A percentile compares a stretch with the other conserved stretches of the same genome.
phyloP scores from a whole-genome alignment of 1,140 invertebrate genomes.

The Drosophila aff. region DNA sequence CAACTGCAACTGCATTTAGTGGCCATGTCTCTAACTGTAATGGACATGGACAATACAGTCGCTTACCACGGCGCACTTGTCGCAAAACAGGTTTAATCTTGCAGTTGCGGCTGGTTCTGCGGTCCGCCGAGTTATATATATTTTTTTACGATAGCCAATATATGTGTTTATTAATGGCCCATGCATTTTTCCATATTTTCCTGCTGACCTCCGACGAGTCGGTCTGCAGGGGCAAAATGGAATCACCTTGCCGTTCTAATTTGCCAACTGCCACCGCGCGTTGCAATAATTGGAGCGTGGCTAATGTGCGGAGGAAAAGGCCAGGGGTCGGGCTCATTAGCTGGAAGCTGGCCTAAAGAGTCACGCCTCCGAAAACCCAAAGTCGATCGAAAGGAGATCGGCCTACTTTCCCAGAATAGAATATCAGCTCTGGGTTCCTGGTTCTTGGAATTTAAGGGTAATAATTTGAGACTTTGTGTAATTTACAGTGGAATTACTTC shows the following conservation, averaged over 20 bases:
- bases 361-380: constrained; percentile 26
- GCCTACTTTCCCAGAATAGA: neutral
- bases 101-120: constrained; percentile 37
- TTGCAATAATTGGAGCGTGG: constrained; percentile 68
- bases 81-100: constrained; percentile 68
- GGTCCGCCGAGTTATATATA: constrained; percentile 22
- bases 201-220: constrained; percentile 69
- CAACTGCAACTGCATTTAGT: constrained; percentile 51
- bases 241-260: constrained; percentile 78
- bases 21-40: constrained; percentile 76
- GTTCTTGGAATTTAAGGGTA: neutral
- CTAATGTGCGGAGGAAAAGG: constrained; percentile 63
- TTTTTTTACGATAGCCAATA: constrained; percentile 57
- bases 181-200: constrained; percentile 82
- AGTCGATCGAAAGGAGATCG: neutral
- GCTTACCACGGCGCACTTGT: constrained; percentile 66
- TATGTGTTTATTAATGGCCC: constrained; percentile 63
- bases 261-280: constrained; percentile 66
- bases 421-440: neutral
- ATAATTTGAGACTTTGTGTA: neutral
- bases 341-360: constrained; percentile 9
- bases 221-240: constrained; percentile 54
- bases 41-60: constrained; percentile 62
- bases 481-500: no score
- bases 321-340: constrained; percentile 68